Conservation (phyloP, 2,113 vertebrate species). For the Erpornis zantholeuca region DNA sequence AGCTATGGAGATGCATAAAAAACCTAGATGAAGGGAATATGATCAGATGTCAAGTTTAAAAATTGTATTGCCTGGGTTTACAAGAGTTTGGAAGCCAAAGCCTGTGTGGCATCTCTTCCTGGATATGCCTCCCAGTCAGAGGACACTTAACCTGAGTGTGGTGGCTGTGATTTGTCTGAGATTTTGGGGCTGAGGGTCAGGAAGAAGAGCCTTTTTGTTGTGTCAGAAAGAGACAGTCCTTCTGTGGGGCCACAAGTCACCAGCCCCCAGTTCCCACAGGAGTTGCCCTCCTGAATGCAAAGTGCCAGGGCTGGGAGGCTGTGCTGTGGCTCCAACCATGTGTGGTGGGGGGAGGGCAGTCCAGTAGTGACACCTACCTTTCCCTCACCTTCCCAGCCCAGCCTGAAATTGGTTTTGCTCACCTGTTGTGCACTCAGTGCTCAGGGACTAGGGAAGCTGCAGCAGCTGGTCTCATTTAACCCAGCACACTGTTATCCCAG, state of each 20-base stretch:
- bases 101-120: not conserved
- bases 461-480: conserved; percentile 10
- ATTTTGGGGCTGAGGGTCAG: not conserved
- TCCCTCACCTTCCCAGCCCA: not conserved
- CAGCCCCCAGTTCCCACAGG: not conserved
- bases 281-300: not conserved
- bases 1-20: not conserved
- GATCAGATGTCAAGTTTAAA: not conserved
- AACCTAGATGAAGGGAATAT: not conserved
- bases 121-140: not conserved
- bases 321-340: not conserved
- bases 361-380: not conserved
- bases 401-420: not conserved
- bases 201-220: not conserved
- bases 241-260: not conserved
- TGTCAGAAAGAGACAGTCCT: not conserved
- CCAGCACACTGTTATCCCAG: not conserved
- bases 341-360: not conserved
- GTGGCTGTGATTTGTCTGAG: not conserved
- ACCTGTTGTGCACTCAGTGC: not conserved
- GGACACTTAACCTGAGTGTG: not conserved
- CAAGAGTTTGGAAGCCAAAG: not conserved
- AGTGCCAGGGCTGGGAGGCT: not conserved
- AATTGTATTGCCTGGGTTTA: not conserved
- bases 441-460: not conserved